Evolutionary conservation across 2,797 vertebrate genomes (phyloP).

Genomic region (Onychomys torridus): DNA sequence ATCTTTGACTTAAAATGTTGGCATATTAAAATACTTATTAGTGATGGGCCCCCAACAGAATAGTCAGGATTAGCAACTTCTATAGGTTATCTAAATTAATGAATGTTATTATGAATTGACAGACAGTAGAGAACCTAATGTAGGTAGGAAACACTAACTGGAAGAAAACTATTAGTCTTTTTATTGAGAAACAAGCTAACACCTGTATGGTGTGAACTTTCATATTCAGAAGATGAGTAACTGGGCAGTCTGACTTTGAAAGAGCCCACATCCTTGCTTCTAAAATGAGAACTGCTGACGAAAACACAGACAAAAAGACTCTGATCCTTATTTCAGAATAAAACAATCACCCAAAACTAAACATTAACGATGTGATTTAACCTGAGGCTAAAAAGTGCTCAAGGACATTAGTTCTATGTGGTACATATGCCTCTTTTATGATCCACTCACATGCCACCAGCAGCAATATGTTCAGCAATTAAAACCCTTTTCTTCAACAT

Average conservation of each 20-base stretch:
- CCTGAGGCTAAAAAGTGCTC: background rate
- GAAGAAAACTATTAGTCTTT: background rate
- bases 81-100: background rate
- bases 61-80: background rate
- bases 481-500: background rate
- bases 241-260: background rate
- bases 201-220: background rate
- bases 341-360: background rate
- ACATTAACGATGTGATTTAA: background rate
- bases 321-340: background rate
- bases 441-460: background rate
- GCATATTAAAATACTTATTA: background rate
- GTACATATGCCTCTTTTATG: background rate
- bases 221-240: background rate
- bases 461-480: background rate
- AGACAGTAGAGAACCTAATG: background rate
- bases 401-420: background rate
- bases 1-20: background rate
- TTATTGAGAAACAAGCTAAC: background rate
- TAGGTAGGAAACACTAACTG: background rate
- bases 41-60: background rate
- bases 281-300: background rate
- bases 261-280: background rate
- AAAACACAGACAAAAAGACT: background rate
- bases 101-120: constrained; percentile 10